Conservation (phyloP, 1,140 invertebrate genomes). For the Acromyrmex heyeri region DNA sequence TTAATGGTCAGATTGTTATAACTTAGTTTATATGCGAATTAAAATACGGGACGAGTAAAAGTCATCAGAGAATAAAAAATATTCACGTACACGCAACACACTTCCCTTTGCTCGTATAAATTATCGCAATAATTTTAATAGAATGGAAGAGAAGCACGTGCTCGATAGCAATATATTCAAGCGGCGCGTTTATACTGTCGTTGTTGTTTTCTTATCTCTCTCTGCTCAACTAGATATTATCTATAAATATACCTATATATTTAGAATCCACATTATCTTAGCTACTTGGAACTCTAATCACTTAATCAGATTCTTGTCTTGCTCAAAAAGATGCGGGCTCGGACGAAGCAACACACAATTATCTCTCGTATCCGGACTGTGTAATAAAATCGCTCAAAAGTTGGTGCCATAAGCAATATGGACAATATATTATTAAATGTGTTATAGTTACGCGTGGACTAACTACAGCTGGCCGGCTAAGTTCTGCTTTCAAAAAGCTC, state of each 20-base stretch:
- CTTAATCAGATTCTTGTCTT: conserved; percentile 73
- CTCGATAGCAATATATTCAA: conserved; percentile 72
- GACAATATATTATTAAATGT: conserved; percentile 80
- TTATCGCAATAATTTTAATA: conserved; percentile 75
- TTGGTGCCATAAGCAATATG: conserved; percentile 82
- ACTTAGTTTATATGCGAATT: conserved; percentile 25
- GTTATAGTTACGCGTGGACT: conserved; percentile 65
- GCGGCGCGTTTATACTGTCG: conserved; percentile 64
- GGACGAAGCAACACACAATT: conserved; percentile 39
- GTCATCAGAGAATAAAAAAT: conserved; percentile 25
- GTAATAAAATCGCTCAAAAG: conserved; percentile 79
- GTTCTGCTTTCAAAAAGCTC: conserved; percentile 63
- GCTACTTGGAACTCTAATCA: conserved; percentile 69
- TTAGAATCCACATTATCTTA: conserved; percentile 69
- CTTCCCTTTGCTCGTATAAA: conserved; percentile 67
- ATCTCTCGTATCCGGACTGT: conserved; percentile 49
- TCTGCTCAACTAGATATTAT: conserved; percentile 83
- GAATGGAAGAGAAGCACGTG: conserved; percentile 57
- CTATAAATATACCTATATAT: conserved; percentile 71
- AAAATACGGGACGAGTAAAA: background rate
- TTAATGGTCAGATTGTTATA: conserved; percentile 26
- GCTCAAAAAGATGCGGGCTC: conserved; percentile 54
- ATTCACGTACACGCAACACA: conserved; percentile 59
- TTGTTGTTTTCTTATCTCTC: conserved; percentile 76
- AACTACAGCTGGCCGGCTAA: conserved; percentile 83